Conservation (phyloP, 2,888 invertebrate genomes). For the Calameuta pallipes region DNA sequence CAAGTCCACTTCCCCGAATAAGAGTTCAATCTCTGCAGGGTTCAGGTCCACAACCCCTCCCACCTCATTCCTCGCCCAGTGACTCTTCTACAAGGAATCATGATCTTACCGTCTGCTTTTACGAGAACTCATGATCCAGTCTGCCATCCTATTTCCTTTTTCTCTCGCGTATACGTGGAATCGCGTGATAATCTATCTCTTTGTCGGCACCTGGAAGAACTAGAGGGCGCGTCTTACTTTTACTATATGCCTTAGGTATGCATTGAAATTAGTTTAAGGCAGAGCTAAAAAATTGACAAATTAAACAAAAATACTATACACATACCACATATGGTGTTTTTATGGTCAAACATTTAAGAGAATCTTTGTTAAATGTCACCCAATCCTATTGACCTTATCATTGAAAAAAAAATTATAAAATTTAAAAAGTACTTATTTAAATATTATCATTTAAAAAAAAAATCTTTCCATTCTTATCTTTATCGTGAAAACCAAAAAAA, state of each 20-base stretch:
- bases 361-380: neutral
- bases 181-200: constrained; percentile 19
- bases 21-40: constrained; percentile 1
- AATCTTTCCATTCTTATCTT: neutral
- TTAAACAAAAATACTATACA: neutral
- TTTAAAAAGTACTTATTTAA: neutral
- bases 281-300: neutral
- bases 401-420: neutral
- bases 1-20: neutral
- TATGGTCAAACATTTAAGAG: neutral
- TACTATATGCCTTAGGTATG: neutral
- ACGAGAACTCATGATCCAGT: constrained; percentile 4
- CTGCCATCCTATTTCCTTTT: constrained; percentile 9
- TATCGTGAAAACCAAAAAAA: neutral
- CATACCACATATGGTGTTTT: neutral
- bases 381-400: neutral
- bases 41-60: neutral
- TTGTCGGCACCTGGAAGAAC: constrained; percentile 10
- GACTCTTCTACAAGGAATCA: constrained; percentile 5
- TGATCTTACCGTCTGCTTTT: constrained; percentile 3
- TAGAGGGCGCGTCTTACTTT: neutral
- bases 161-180: constrained; percentile 12
- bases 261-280: neutral
- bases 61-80: neutral
- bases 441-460: neutral